Evolutionary conservation across 2,888 invertebrate species (phyloP).

Genomic region (Atethmia centrago): DNA sequence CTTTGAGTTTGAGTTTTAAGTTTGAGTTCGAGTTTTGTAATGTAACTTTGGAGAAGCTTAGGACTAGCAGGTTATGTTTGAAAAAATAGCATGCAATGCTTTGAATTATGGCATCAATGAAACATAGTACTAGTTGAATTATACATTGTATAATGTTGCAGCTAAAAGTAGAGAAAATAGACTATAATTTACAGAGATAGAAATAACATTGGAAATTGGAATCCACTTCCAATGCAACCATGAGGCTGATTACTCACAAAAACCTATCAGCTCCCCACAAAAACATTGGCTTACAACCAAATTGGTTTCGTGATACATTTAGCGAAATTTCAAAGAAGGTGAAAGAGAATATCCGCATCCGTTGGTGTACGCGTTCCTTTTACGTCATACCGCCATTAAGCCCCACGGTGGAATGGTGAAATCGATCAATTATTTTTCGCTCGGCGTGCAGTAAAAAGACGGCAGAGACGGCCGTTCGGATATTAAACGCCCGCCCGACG

Average conservation of each 20-base stretch:
- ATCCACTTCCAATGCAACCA: not conserved
- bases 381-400: conserved; percentile 84
- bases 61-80: not conserved
- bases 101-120: no score
- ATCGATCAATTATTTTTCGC: conserved; percentile 89
- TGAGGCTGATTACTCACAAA: conserved; percentile 22
- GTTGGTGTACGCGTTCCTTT: conserved; percentile 70
- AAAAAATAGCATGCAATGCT: no score
- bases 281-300: conserved; percentile 55
- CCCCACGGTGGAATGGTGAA: conserved; percentile 75
- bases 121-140: no score
- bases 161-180: not conserved
- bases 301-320: conserved; percentile 65
- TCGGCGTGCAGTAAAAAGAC: conserved; percentile 84
- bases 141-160: no score
- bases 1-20: no score
- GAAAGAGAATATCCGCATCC: conserved; percentile 66
- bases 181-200: not conserved
- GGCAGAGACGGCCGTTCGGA: conserved; percentile 83
- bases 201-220: not conserved
- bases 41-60: not conserved
- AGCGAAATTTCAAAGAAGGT: conserved; percentile 67
- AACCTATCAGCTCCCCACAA: conserved; percentile 36
- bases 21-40: no score
- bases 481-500: conserved; percentile 84